These are phyloP conservation scores for Bujurquina vittata DNA, from an alignment of 2,113 vertebrate species.

Conservation along the genomic window DNA sequence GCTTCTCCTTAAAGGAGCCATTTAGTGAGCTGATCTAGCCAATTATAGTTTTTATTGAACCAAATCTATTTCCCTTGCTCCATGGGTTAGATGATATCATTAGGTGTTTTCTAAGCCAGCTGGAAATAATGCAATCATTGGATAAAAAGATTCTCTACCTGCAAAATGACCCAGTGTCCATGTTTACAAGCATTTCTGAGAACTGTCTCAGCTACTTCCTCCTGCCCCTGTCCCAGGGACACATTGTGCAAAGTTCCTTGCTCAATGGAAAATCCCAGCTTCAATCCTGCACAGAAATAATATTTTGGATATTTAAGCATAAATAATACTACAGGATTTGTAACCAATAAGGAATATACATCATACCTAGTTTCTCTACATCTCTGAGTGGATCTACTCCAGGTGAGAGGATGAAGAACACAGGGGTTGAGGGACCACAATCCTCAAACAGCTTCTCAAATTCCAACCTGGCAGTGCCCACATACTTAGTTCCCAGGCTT, in stretches of 20 bases:
- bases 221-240: conserved; percentile 86
- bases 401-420: conserved; percentile 87
- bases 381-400: conserved; percentile 84
- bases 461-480: conserved; percentile 75
- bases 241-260: conserved; percentile 84
- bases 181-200: conserved; percentile 74
- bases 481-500: conserved; percentile 81
- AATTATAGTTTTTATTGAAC: conserved; percentile 76
- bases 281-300: conserved; percentile 78
- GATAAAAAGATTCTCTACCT: conserved; percentile 62
- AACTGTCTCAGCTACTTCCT: conserved; percentile 78
- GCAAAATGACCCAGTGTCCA: conserved; percentile 86
- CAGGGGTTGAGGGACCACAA: conserved; percentile 76
- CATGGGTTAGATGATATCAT: conserved; percentile 63
- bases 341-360: neutral
- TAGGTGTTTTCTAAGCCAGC: conserved; percentile 36
- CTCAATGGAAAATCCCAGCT: conserved; percentile 82
- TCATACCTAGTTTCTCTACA: conserved; percentile 80
- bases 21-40: conserved; percentile 62
- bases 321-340: neutral
- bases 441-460: conserved; percentile 83
- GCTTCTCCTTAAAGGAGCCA: conserved; percentile 37
- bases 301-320: neutral
- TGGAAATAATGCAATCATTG: conserved; percentile 18
- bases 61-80: conserved; percentile 70